These are phyloP conservation scores for Dyspetes luteomarginatus DNA, from an alignment of 2,888 invertebrate genomes.

Conservation along the genomic window DNA sequence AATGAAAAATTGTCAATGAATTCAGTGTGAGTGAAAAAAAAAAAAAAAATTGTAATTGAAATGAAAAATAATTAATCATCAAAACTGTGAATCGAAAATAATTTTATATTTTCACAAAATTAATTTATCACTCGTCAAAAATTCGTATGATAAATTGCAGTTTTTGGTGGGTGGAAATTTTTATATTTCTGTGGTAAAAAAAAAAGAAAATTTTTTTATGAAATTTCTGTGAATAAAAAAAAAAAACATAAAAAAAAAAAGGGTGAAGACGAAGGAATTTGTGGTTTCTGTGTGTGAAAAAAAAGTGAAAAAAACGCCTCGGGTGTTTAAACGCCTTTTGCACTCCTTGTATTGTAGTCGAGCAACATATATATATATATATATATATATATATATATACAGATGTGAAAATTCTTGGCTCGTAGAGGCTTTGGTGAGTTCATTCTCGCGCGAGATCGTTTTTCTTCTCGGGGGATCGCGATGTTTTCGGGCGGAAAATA, in stretches of 20 bases:
- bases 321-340: slow-evolving; percentile 31
- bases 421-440: slow-evolving; percentile 38
- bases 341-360: background rate
- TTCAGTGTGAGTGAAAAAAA: too few relatives aligned
- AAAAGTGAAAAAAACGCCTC: slow-evolving; percentile 19
- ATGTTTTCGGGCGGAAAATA: slow-evolving; percentile 82
- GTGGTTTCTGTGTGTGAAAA: slow-evolving; percentile 3
- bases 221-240: background rate
- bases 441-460: slow-evolving; percentile 75
- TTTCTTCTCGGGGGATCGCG: slow-evolving; percentile 79
- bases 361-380: too few relatives aligned
- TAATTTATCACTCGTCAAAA: too few relatives aligned
- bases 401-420: background rate
- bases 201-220: slow-evolving; percentile 13
- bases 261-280: slow-evolving; percentile 19
- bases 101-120: too few relatives aligned
- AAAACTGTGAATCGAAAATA: too few relatives aligned
- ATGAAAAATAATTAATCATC: too few relatives aligned
- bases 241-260: background rate
- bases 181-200: too few relatives aligned
- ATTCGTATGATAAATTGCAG: too few relatives aligned
- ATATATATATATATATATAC: background rate
- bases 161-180: too few relatives aligned
- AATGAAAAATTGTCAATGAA: too few relatives aligned
- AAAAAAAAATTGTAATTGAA: too few relatives aligned